Evolutionary conservation across 2,113 vertebrate species (phyloP), one percentile per base, ranked within the genome.

Genomic region (Dinomys branickii): DNA sequence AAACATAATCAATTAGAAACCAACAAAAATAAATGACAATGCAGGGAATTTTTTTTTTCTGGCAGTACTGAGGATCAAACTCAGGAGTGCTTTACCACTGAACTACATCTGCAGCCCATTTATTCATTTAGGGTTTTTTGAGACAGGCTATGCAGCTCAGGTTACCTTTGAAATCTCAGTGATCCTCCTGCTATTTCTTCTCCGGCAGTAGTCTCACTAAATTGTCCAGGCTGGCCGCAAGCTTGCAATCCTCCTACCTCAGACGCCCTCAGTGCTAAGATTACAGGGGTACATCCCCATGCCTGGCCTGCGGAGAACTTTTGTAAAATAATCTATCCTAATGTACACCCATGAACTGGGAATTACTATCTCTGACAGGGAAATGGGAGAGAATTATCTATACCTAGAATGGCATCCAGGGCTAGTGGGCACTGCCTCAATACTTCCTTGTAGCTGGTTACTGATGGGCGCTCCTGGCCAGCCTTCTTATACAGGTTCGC

Each of bases 361-460:
- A 94, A 82, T 41, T 47, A 44, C 24, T 54, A 22, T 22, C 50
- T 52, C 44, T 80, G 41, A 92, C n/a, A 92, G 19, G 24, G 71
- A 92, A 85, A 59, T 3, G 44, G 19, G 2, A 96, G 85, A 61
- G 75, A 91, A 96, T 71, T 44, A 50, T 38, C 84, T 85, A 0
- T 98, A 99, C 99, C 99, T 28, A 99, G 99, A 84, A 99, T 99
- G 73, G 99, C 99, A 98, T 99, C 99, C 13, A 99, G 99, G 11
- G 99, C 99, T 16, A 99, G 97, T 0, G 99, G 99, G 91, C 99
- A 99, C 98, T 99, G 99, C 78, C 99, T 99, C 96, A 99, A 98
- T n/a, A 99, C 99, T 81, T 99, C 99, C 90, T 99, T 99, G 98
- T 99, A 99, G 98, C 99, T 99, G 0, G 99, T 99, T 92, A 99